Evolutionary conservation across 1,140 invertebrate genomes (phyloP), one percentile per base, ranked within the genome.

Genomic region (Drosophila bocqueti): DNA sequence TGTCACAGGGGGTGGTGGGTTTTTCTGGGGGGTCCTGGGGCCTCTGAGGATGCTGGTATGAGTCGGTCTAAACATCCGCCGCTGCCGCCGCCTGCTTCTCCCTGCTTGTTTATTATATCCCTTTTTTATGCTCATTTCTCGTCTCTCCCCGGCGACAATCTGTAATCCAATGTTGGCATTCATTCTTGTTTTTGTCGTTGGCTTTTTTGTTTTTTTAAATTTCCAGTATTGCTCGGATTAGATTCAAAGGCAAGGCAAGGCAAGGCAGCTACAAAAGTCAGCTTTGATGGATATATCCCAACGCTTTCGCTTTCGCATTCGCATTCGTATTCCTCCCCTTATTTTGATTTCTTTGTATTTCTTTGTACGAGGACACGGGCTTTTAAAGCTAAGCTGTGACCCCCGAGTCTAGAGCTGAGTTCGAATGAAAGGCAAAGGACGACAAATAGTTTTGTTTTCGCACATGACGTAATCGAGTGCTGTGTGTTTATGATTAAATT

Each of bases 401-500:
- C 11, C 3, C 15, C 15, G 72, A 67, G 26, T 67, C 76, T 76
- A 24, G 18, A 55, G 52, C 38, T 8, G 29, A 90, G 85, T 73
- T 81, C 77, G 63, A 74, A 71, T 74, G 80, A 76, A 83, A 76
- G 68, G 79, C 60, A 67, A 79, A 69, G 46, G 54, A 68, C 64
- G 72, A 79, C 85, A 84, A 90, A 90, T 85, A 90, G 85, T 89
- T 85, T 90, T 90, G 82, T 86, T 79, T 60, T 49, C 65, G 66
- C 63, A 78, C 75, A 89, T 89, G 85, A 89, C 85, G 85, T 79
- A 90, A 89, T 90, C 85, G 72, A 52, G 68, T 84, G 47, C 71
- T 76, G 83, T 90, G 72, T 76, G 85, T 71, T 85, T 89, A 89
- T 89, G 85, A 89, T 89, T 90, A 89, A 79, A 89, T 81, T 85